These are phyloP conservation scores for Artibeus jamaicensis DNA, from an alignment of 2,797 vertebrate genomes.

Conservation along the genomic window DNA sequence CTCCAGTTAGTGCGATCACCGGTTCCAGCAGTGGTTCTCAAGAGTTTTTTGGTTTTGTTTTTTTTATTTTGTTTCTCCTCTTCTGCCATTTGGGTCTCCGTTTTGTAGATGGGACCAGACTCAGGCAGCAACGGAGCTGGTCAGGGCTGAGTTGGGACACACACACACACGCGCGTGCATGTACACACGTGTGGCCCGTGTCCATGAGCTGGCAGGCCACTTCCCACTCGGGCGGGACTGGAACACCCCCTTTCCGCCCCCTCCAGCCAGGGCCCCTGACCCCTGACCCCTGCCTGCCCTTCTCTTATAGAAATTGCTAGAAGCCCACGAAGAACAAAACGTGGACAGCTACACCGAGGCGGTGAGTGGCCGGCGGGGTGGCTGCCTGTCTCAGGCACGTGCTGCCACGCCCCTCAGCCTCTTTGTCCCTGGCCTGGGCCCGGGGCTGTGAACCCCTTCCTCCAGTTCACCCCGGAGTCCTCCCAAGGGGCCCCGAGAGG, in stretches of 20 bases:
- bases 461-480: background rate
- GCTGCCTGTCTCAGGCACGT: accelerated
- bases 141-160: background rate
- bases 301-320: constrained; percentile 89
- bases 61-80: background rate
- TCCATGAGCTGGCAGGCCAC: background rate
- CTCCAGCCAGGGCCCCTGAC: background rate
- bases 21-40: background rate
- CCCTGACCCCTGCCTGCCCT: background rate
- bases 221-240: background rate
- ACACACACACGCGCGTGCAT: accelerated
- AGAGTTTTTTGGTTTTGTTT: background rate
- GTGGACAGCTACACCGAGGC: constrained; percentile 92
- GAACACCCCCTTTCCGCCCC: background rate
- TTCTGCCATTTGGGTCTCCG: background rate
- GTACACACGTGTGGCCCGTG: background rate
- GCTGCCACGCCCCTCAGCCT: accelerated
- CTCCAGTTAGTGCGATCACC: accelerated
- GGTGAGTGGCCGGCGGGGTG: constrained; percentile 79
- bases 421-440: accelerated
- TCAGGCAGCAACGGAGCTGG: accelerated
- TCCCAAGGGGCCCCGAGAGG: background rate
- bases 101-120: background rate
- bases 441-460: background rate
- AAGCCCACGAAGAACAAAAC: constrained; percentile 94